Evolutionary conservation across 1,140 invertebrate genomes (phyloP).

Genomic region (Whitmania pigra): DNA sequence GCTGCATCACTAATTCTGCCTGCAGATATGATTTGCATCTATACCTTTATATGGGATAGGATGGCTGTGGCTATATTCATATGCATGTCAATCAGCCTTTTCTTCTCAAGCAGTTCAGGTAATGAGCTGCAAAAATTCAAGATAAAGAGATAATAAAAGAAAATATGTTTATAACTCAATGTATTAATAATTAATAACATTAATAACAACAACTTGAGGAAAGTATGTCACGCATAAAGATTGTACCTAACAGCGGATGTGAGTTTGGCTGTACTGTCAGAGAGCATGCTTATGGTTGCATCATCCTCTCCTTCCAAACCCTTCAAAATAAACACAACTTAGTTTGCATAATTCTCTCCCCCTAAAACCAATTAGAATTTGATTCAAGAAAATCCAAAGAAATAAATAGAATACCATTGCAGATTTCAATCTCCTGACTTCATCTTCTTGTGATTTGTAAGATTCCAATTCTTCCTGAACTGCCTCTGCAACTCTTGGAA

Average conservation of each 20-base stretch:
- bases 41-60: conserved; percentile 66
- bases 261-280: conserved; percentile 82
- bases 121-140: conserved; percentile 51
- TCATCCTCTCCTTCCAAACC: conserved; percentile 48
- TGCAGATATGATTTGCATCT: no score
- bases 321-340: conserved; percentile 24
- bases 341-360: no score
- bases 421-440: conserved; percentile 84
- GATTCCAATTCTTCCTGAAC: conserved; percentile 94
- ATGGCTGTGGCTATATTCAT: conserved; percentile 90
- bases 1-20: no score
- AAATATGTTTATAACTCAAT: not conserved
- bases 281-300: conserved; percentile 56
- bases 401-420: conserved; percentile 55
- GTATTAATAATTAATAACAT: no score
- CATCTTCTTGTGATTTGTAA: conserved; percentile 82
- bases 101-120: conserved; percentile 90
- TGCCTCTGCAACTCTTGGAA: conserved; percentile 90
- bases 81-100: conserved; percentile 93
- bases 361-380: no score
- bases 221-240: not conserved
- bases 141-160: conserved; percentile 21
- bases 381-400: no score
- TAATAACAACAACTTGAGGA: no score
- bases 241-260: conserved; percentile 72